Evolutionary conservation across 1,140 invertebrate genomes (phyloP), one percentile per base, ranked within the genome.

Genomic region (Pseudomyrmex concolor): DNA sequence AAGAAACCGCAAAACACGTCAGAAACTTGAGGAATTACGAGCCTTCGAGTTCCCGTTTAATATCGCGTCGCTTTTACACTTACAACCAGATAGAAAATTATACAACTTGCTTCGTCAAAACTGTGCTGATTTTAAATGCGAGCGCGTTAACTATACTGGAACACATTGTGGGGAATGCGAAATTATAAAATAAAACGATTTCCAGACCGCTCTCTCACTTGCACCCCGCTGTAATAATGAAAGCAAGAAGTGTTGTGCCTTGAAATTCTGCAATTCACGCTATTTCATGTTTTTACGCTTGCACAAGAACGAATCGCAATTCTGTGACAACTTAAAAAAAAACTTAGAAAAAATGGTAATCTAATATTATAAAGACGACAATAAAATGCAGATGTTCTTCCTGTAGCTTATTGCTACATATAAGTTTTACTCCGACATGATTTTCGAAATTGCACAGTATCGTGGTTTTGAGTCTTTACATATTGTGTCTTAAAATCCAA

Each of bases 201-300:
- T 70, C n/a, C 45, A 57, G 19, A 59, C 34, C 34, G 5, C 5
- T 34, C 34, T 50, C 43, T 80, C 54, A 17, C 48, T n/a, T 22
- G 59, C 51, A 63, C 34, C 48, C 25, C 48, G 54, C 76, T 34
- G 15, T 45, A 59, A 71, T 71, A 80, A 80, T 34, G 66, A 5
- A 48, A 59, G 66, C 67, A 80, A 80, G 22, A 80, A 71, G 12
- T 50, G 54, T 68, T 45, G 22, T 15, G 73, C 66, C 8, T 17
- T 13, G 76, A 59, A 70, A 70, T 71, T 60, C 54, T 48, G 76
- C 76, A 80, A 80, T 48, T 80, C 76, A 80, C 48, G 76, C 76
- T 59, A 59, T 59, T 70, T 71, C 64, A 78, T 59, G 66, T 50
- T 59, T 25, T 55, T 59, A 54, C 54, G 13, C 15, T 3, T 34